Evolutionary conservation across 2,797 vertebrate species (phyloP).

Genomic region (Dallia pectoralis): DNA sequence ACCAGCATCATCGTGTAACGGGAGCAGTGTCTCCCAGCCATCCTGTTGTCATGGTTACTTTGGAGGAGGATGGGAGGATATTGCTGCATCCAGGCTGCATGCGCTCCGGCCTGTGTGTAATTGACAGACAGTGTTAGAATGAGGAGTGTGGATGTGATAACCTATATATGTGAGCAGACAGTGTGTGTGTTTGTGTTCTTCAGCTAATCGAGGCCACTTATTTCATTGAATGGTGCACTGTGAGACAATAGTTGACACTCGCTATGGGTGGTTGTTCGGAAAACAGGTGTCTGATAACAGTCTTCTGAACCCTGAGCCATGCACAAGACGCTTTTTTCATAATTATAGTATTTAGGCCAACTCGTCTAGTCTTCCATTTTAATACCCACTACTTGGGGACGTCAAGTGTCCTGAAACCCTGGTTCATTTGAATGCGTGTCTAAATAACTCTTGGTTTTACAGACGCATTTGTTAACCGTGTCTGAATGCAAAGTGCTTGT

Average conservation of each 20-base stretch:
- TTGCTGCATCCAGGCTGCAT: slow-evolving; percentile 76
- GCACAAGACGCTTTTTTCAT: slow-evolving; percentile 58
- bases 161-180: not conserved
- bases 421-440: slow-evolving; percentile 21
- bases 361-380: slow-evolving; percentile 56
- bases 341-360: slow-evolving; percentile 64
- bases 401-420: slow-evolving; percentile 17
- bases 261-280: slow-evolving; percentile 35
- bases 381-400: slow-evolving; percentile 26
- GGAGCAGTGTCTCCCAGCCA: slow-evolving; percentile 89
- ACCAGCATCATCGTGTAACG: slow-evolving; percentile 80
- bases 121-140: slow-evolving; percentile 7
- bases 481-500: slow-evolving; percentile 30
- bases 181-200: not conserved
- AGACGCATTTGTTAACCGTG: slow-evolving; percentile 28
- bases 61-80: slow-evolving; percentile 87
- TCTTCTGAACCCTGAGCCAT: slow-evolving; percentile 39
- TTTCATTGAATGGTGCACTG: not conserved
- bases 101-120: slow-evolving; percentile 33
- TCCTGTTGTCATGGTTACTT: slow-evolving; percentile 99
- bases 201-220: not conserved
- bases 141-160: slow-evolving; percentile 17
- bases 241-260: not conserved
- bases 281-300: slow-evolving; percentile 55
- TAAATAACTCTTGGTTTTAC: slow-evolving; percentile 20